A percentile compares a stretch with the other conserved stretches of the same genome.
These are phyloP conservation scores for Capitulum mitella DNA, from an alignment of 2,888 invertebrate species.

Conservation along the genomic window DNA sequence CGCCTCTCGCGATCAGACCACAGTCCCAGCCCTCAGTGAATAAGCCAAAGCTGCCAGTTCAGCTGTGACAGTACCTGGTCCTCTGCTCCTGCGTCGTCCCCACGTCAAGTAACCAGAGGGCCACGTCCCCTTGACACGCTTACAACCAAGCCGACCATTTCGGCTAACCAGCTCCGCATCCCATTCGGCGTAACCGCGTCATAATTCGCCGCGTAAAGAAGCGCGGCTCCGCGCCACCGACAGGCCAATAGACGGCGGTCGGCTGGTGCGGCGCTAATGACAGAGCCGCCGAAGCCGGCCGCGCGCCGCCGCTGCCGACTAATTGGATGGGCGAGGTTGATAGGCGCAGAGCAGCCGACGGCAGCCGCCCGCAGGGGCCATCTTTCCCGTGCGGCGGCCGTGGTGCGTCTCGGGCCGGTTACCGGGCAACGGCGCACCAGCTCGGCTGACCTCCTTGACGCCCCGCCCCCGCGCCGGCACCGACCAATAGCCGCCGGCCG, in stretches of 20 bases:
- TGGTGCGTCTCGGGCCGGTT: neutral
- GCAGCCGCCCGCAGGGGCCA: neutral
- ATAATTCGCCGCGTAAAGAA: neutral
- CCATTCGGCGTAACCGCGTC: neutral
- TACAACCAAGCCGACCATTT: too few relatives aligned
- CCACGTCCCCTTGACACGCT: too few relatives aligned
- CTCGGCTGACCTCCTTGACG: neutral
- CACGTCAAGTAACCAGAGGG: too few relatives aligned
- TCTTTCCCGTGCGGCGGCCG: neutral
- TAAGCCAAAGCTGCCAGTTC: too few relatives aligned
- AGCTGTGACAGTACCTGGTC: too few relatives aligned
- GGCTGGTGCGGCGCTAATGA: neutral
- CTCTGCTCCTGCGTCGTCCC: too few relatives aligned
- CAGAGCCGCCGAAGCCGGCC: neutral
- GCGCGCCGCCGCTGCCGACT: neutral
- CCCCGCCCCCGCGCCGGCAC: constrained; percentile 3
- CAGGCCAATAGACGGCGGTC: neutral
- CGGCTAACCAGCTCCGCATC: too few relatives aligned
- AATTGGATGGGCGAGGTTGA: neutral
- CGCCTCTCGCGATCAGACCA: too few relatives aligned
- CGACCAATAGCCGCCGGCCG: neutral
- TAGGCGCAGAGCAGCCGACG: too few relatives aligned
- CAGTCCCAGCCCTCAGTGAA: too few relatives aligned
- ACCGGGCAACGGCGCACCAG: neutral
- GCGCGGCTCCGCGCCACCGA: neutral